phyloP scores from a whole-genome alignment of 2,113 vertebrate genomes.

The Mus spicilegus region DNA sequence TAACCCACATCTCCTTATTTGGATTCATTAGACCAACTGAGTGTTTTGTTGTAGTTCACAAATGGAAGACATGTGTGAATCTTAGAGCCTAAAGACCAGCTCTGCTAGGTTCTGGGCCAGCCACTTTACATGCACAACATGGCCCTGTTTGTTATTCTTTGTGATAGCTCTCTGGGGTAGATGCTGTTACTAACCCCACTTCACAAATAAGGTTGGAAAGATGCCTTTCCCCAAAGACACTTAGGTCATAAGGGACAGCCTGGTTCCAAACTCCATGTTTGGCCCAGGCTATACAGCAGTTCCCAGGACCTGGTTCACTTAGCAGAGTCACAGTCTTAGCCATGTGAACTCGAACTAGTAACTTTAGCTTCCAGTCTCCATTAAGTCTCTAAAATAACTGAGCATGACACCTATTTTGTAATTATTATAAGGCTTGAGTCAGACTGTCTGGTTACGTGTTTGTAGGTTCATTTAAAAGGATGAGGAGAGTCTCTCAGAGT shows the following conservation, averaged over 20 bases:
- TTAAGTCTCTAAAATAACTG: neutral
- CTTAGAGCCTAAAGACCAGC: slow-evolving; percentile 15
- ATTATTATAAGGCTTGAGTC: neutral
- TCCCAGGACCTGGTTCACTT: neutral
- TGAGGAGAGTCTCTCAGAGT: neutral
- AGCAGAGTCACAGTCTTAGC: neutral
- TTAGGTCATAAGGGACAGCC: neutral
- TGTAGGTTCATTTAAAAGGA: neutral
- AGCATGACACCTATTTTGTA: neutral
- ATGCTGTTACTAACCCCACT: neutral
- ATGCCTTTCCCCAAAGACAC: neutral
- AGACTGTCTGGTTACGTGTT: neutral
- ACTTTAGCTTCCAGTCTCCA: neutral
- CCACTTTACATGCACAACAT: neutral
- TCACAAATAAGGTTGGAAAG: neutral
- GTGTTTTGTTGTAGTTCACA: slow-evolving; percentile 20
- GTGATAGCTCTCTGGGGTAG: neutral
- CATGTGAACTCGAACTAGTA: neutral
- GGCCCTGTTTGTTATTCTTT: slow-evolving; percentile 2
- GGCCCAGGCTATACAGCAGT: neutral
- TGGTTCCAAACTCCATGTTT: neutral
- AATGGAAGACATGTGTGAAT: neutral
- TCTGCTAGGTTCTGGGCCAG: neutral
- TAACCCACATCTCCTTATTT: neutral
- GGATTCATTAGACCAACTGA: slow-evolving; percentile 27